A percentile compares a stretch with the other conserved stretches of the same genome.
Evolutionary conservation across 2,113 vertebrate genomes (phyloP).

Genomic region (Leptocoma aspasia): DNA sequence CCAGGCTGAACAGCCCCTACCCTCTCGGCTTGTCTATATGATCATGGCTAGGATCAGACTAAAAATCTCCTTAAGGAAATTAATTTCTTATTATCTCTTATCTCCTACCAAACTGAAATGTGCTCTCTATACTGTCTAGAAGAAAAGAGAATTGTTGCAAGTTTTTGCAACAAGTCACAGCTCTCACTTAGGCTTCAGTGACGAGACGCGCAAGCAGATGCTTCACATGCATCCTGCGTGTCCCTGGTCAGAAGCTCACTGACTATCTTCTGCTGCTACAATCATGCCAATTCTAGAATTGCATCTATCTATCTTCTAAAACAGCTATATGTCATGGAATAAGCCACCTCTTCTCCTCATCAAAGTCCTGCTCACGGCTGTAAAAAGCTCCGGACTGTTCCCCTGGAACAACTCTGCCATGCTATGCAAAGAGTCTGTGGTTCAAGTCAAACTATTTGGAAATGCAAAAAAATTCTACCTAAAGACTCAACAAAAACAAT

Average conservation of each 20-base stretch:
- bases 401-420: not conserved
- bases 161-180: not conserved
- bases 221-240: not conserved
- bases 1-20: not conserved
- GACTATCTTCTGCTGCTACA: not conserved
- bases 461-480: not conserved
- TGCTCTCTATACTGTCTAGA: not conserved
- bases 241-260: not conserved
- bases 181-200: not conserved
- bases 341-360: not conserved
- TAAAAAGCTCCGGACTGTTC: not conserved
- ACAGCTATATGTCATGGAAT: not conserved
- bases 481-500: not conserved
- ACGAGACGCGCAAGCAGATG: not conserved
- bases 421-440: not conserved
- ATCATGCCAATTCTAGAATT: not conserved
- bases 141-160: not conserved
- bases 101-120: not conserved
- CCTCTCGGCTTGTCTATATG: not conserved
- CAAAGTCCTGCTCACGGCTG: not conserved
- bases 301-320: not conserved
- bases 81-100: not conserved
- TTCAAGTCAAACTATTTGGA: constrained; percentile 12
- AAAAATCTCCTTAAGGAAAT: not conserved
- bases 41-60: not conserved